Evolutionary conservation across 2,797 vertebrate species (phyloP).

Genomic region (Falco berigora): DNA sequence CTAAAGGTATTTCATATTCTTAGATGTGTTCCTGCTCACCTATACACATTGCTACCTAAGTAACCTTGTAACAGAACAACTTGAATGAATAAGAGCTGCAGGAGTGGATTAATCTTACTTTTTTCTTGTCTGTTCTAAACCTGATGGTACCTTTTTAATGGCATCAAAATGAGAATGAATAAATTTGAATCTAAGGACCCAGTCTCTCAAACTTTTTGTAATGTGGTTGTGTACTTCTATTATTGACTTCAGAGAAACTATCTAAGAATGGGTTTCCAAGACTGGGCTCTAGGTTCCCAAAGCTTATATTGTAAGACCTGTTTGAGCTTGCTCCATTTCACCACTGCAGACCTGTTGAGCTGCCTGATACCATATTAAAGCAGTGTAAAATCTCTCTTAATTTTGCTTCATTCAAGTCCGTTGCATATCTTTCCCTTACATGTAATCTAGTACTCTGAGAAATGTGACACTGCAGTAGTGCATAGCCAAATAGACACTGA

Average conservation of each 20-base stretch:
- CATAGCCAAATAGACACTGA: not conserved
- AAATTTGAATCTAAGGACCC: not conserved
- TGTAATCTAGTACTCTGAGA: not conserved
- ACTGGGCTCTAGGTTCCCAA: not conserved
- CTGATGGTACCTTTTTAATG: not conserved
- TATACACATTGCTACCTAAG: not conserved
- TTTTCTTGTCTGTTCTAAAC: not conserved
- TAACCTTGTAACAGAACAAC: not conserved
- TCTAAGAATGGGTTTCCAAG: not conserved
- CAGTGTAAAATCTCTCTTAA: not conserved
- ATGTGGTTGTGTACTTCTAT: not conserved
- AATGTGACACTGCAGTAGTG: not conserved
- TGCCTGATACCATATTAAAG: conserved; percentile 28
- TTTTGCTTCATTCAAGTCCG: not conserved
- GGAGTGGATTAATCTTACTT: not conserved
- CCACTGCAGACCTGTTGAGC: not conserved
- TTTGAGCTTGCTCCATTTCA: not conserved
- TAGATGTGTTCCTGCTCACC: not conserved
- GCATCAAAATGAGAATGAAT: not conserved
- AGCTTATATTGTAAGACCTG: not conserved
- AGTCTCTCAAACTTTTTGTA: not conserved
- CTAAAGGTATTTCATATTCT: not conserved
- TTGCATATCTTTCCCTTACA: not conserved
- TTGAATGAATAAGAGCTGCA: not conserved
- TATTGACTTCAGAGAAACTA: not conserved